Evolutionary conservation across 2,797 vertebrate genomes (phyloP), one percentile per base, ranked within the genome.

Genomic region (Gymnothorax javanicus): DNA sequence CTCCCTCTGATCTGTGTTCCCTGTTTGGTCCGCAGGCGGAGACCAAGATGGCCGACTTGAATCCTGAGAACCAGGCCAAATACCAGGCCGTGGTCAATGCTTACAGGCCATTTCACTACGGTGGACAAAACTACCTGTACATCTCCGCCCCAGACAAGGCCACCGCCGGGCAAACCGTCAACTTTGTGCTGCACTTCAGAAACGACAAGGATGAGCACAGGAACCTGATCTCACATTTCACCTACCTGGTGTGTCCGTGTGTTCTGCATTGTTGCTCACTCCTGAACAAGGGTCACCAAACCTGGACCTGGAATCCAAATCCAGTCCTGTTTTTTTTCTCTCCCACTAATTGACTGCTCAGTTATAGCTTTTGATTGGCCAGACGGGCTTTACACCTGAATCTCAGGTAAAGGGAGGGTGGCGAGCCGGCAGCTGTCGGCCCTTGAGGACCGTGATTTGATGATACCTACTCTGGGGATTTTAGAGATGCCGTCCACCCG

Each of bases 221-320:
- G 20, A 17, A 13, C 0, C 2, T 87, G 88, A 64, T 96, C 83
- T 91, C 91, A 20, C 87, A 92, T 8, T 9, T 96, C 77, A 94
- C 93, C 9, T 96, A 96, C 89, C 86, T 94, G 87, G 96, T 96
- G 87, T 94, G 95, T 89, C 54, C 27, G 8, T 54, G 58, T 6
- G 20, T 12, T n/a, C n/a, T n/a, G n/a, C n/a, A n/a, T n/a, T n/a
- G n/a, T n/a, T n/a, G n/a, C n/a, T n/a, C n/a, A n/a, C n/a, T n/a
- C n/a, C n/a, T n/a, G n/a, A n/a, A n/a, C n/a, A n/a, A n/a, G n/a
- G n/a, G n/a, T n/a, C n/a, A n/a, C n/a, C n/a, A n/a, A n/a, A n/a
- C n/a, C n/a, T n/a, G n/a, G n/a, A n/a, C n/a, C n/a, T n/a, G n/a
- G n/a, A n/a, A n/a, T n/a, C n/a, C n/a, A n/a, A n/a, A n/a, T n/a